These are phyloP conservation scores for Trichonephila inaurata DNA, from an alignment of 1,140 invertebrate genomes.

Conservation along the genomic window DNA sequence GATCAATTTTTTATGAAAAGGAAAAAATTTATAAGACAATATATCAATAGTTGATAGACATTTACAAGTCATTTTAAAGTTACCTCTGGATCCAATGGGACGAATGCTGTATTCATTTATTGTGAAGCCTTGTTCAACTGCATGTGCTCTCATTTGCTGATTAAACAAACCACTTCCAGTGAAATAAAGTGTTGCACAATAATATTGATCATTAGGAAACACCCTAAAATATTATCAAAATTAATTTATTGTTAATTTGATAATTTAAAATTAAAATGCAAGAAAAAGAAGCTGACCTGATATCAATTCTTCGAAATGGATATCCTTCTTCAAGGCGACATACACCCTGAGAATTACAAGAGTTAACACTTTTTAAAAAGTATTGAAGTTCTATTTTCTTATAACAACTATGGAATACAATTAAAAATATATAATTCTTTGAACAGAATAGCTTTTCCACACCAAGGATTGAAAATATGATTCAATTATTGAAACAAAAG, in stretches of 20 bases:
- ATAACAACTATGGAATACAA: too few relatives aligned
- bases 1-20: too few relatives aligned
- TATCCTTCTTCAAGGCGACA: constrained; percentile 83
- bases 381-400: too few relatives aligned
- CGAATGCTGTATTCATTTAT: constrained; percentile 89
- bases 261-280: constrained; percentile 78
- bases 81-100: constrained; percentile 84
- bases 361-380: too few relatives aligned
- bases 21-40: too few relatives aligned
- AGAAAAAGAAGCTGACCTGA: constrained; percentile 79
- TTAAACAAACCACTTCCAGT: constrained; percentile 93
- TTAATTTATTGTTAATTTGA: background rate
- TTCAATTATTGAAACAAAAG: too few relatives aligned
- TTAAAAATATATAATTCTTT: too few relatives aligned
- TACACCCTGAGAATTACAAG: constrained; percentile 84
- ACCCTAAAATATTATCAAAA: constrained; percentile 84
- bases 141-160: constrained; percentile 87
- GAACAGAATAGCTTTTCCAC: too few relatives aligned
- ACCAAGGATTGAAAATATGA: too few relatives aligned
- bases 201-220: constrained; percentile 88
- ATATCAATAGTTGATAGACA: too few relatives aligned
- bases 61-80: background rate
- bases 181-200: constrained; percentile 89
- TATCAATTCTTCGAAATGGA: constrained; percentile 81
- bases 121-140: constrained; percentile 87